Percentiles rank a stretch among this genome's conserved stretches.
These are phyloP conservation scores for Amazona ochrocephala DNA, from an alignment of 2,797 vertebrate genomes.

Conservation along the genomic window DNA sequence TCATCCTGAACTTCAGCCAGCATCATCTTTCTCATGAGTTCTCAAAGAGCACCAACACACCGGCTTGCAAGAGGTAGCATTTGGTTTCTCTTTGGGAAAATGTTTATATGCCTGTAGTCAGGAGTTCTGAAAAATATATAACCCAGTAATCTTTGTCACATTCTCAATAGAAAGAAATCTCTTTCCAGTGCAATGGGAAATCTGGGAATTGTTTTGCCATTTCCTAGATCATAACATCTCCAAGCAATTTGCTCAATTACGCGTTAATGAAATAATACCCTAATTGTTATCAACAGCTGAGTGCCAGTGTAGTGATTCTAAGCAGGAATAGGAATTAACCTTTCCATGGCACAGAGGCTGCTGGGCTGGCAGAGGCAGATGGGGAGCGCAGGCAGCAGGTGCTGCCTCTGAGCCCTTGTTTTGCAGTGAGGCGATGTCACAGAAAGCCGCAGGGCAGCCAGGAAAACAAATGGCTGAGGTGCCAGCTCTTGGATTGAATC, in stretches of 20 bases:
- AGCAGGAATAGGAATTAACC: neutral
- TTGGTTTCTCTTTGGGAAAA: neutral
- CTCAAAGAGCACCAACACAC: neutral
- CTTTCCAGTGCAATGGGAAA: neutral
- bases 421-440: neutral
- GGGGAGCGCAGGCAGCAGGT: neutral
- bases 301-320: neutral
- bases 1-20: neutral
- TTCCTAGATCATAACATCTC: neutral
- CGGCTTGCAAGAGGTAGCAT: neutral
- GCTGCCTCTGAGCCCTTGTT: neutral
- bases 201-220: neutral
- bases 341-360: accelerated
- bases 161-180: neutral
- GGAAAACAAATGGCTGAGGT: neutral
- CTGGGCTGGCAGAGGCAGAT: neutral
- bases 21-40: neutral
- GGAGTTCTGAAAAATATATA: neutral
- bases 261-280: neutral
- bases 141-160: neutral
- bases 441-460: neutral
- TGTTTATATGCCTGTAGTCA: neutral
- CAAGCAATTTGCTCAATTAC: neutral
- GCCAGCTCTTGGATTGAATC: neutral
- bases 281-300: neutral